Evolutionary conservation across 2,113 vertebrate species (phyloP).

Genomic region (Solea solea): DNA sequence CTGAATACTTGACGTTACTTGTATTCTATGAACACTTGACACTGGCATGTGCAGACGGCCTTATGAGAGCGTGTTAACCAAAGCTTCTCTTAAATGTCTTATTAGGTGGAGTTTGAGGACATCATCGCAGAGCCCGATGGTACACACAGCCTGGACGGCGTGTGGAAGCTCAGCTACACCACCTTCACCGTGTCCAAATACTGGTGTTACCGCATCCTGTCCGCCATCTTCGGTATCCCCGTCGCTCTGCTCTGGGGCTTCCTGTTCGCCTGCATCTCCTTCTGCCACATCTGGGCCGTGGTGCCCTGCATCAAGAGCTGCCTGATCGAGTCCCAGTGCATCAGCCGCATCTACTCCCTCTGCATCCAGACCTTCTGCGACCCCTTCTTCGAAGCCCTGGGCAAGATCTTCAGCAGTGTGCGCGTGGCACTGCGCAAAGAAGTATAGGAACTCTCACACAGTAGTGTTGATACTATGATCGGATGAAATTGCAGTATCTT

Average conservation of each 20-base stretch:
- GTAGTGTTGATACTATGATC: conserved; percentile 36
- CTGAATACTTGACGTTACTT: neutral
- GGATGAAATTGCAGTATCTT: conserved; percentile 46
- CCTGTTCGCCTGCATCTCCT: conserved; percentile 95
- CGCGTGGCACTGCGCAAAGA: conserved; percentile 89
- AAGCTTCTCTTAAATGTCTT: conserved; percentile 18
- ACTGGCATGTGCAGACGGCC: neutral
- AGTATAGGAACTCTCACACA: conserved; percentile 69
- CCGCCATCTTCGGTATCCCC: conserved; percentile 89
- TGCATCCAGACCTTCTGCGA: conserved; percentile 97
- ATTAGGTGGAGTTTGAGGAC: conserved; percentile 95
- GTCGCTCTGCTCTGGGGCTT: conserved; percentile 94
- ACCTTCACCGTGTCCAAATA: conserved; percentile 97
- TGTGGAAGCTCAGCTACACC: conserved; percentile 97
- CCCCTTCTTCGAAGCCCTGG: conserved; percentile 90
- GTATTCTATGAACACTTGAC: neutral
- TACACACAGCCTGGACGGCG: conserved; percentile 92
- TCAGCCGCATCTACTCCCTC: conserved; percentile 92
- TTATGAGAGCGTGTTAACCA: conserved; percentile 17
- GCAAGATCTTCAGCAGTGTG: conserved; percentile 89
- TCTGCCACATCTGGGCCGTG: conserved; percentile 98
- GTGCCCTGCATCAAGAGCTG: conserved; percentile 98
- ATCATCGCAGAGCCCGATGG: conserved; percentile 94
- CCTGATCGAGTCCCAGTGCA: conserved; percentile 94
- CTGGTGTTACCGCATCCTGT: conserved; percentile 96